These are phyloP conservation scores for Halcyon senegalensis DNA, from an alignment of 2,113 vertebrate species.

Conservation along the genomic window DNA sequence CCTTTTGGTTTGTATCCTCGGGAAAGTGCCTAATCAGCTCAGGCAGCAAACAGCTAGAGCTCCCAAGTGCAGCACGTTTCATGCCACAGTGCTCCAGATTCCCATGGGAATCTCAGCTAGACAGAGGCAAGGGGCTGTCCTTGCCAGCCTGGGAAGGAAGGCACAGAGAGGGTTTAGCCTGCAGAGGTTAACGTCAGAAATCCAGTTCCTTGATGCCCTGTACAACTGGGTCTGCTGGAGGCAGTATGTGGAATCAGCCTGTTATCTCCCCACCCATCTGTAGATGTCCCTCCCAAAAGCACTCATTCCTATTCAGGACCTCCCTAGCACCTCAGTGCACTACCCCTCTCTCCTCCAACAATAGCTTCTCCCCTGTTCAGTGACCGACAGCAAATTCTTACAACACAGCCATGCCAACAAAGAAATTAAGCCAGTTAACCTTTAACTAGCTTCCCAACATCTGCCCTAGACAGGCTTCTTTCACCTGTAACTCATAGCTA, in stretches of 20 bases:
- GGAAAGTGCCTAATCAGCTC: background rate
- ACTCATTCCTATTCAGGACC: background rate
- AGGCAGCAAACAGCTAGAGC: background rate
- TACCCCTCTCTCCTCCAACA: background rate
- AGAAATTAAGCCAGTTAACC: background rate
- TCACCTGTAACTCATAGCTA: background rate
- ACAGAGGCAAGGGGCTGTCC: background rate
- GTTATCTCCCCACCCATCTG: background rate
- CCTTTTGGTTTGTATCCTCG: background rate
- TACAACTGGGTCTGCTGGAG: background rate
- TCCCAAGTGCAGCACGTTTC: background rate
- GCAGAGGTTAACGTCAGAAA: background rate
- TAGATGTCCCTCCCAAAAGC: background rate
- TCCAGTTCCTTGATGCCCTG: background rate
- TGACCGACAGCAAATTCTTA: background rate
- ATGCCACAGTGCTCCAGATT: background rate
- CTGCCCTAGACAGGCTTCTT: background rate
- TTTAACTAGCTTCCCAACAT: constrained; percentile 28
- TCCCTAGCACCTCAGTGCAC: background rate
- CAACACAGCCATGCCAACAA: background rate
- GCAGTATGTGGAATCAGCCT: background rate
- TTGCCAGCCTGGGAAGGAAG: background rate
- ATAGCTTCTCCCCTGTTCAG: background rate
- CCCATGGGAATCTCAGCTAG: background rate
- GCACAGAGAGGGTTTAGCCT: background rate